Conservation (phyloP, 2,113 vertebrate genomes). For the Nycticebus coucang region DNA sequence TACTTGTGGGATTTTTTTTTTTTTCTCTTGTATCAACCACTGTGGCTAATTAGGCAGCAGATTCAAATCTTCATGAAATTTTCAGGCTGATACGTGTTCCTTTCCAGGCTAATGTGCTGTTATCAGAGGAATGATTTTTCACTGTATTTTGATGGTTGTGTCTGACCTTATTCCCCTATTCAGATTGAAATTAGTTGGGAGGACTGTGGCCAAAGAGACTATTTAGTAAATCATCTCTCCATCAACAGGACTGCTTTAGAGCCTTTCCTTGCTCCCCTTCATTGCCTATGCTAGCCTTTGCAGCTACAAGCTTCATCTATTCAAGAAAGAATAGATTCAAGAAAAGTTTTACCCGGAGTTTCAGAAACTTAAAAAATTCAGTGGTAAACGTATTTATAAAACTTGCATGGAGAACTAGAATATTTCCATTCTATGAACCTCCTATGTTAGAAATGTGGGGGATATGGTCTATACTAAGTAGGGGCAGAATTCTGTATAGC, state of each 20-base stretch:
- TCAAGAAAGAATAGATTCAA: constrained; percentile 10
- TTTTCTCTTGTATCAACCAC: constrained; percentile 56
- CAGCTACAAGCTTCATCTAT: background rate
- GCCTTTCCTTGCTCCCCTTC: background rate
- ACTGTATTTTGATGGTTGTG: constrained; percentile 46
- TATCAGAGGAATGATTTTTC: constrained; percentile 68
- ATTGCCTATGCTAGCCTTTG: background rate
- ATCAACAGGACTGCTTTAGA: constrained; percentile 47
- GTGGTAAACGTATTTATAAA: constrained; percentile 23
- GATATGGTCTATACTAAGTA: background rate
- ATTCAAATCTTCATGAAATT: constrained; percentile 77
- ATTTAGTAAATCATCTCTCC: constrained; percentile 52
- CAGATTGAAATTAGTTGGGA: constrained; percentile 63
- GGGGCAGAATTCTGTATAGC: constrained; percentile 4
- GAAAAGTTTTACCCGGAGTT: background rate
- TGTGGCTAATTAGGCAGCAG: constrained; percentile 69
- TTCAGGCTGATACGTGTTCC: constrained; percentile 60
- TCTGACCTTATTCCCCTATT: constrained; percentile 69
- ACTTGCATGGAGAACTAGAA: background rate
- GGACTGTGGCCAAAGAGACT: constrained; percentile 47
- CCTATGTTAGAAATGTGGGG: background rate
- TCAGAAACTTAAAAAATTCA: constrained; percentile 56
- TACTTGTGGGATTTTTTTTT: constrained; percentile 57
- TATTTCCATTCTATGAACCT: constrained; percentile 25
- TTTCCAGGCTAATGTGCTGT: constrained; percentile 73